These are phyloP conservation scores for Stegastes partitus DNA, from an alignment of 2,113 vertebrate genomes.

Conservation along the genomic window DNA sequence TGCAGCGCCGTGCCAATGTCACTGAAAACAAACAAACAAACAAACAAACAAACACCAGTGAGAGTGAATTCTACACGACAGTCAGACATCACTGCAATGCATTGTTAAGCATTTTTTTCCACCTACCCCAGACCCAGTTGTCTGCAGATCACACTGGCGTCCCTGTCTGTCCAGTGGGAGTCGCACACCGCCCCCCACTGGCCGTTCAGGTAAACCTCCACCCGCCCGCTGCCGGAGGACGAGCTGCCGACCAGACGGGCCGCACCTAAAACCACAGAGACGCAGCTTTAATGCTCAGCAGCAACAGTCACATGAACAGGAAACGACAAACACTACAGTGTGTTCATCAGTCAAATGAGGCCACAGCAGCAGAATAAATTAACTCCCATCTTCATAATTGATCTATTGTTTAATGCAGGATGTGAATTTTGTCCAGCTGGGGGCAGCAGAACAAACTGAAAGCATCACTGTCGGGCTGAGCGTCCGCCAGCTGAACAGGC, in stretches of 20 bases:
- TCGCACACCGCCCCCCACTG: conserved; percentile 92
- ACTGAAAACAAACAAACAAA: conserved; percentile 61
- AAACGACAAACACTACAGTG: background rate
- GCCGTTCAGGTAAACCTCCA: conserved; percentile 89
- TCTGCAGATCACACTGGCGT: conserved; percentile 92
- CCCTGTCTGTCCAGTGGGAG: conserved; percentile 89
- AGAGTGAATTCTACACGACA: background rate
- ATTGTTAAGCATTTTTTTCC: accelerated
- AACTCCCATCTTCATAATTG: too few species aligned
- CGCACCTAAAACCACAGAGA: conserved; percentile 79
- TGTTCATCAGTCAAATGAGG: background rate
- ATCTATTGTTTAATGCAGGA: too few species aligned
- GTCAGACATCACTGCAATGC: background rate
- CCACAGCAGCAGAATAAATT: too few species aligned
- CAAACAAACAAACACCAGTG: background rate
- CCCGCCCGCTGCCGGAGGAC: conserved; percentile 75
- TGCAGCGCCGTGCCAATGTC: conserved; percentile 88
- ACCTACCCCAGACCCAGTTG: conserved; percentile 90
- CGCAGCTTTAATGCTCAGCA: background rate
- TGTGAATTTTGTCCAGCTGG: background rate
- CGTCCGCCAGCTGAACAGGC: too few species aligned
- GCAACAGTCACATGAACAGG: background rate
- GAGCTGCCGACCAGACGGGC: conserved; percentile 85
- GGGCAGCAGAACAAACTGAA: background rate
- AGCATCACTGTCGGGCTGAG: too few species aligned